Base-by-base conservation (phyloP, 2,113 vertebrate species). In the Symphodus melops region DNA sequence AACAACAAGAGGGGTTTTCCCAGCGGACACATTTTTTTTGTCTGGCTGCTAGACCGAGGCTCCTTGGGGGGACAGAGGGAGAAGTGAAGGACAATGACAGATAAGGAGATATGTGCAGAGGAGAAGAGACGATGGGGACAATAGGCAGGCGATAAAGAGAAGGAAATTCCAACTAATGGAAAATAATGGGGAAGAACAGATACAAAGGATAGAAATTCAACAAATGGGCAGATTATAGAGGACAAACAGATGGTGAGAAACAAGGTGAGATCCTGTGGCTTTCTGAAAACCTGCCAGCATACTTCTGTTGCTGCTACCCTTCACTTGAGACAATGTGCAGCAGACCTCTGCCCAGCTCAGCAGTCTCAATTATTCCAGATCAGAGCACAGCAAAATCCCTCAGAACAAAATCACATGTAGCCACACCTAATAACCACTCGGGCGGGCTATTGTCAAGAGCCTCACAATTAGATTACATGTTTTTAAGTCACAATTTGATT, bases 291-390 rank as follows among this genome's bases (percentile, higher is more conserved):
- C 67, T 73, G 77, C 78, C 82, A 86, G 58, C 54, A 53, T 68
- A 57, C 58, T 66, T 85, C 57, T 75, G 76, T 63, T 70, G 63
- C 75, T 79, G 72, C 63, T 64, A 65, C 25, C 25, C 25, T 63
- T 87, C 68, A 71, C 77, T 75, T 58, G 79, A 86, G 75, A 84
- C 79, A 80, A 79, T 60, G 72, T 75, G 67, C 59, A 65, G 53
- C n/a, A 79, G 68, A 88, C 75, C 67, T 74, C 86, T 75, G 75
- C 78, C 74, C 72, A 62, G 75, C 67, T 88, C 61, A 89, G 68
- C 63, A 41, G 53, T 76, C 55, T 63, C 46, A 33, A 33, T 53
- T 51, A 48, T 48, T 17, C 46, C 17, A 48, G 46, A 48, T 48
- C 46, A 48, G 46, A 48, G 54, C 28, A 61, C n/a, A 57, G 53